phyloP scores from a whole-genome alignment of 1,140 invertebrate genomes.

The Drosophila athabasca region DNA sequence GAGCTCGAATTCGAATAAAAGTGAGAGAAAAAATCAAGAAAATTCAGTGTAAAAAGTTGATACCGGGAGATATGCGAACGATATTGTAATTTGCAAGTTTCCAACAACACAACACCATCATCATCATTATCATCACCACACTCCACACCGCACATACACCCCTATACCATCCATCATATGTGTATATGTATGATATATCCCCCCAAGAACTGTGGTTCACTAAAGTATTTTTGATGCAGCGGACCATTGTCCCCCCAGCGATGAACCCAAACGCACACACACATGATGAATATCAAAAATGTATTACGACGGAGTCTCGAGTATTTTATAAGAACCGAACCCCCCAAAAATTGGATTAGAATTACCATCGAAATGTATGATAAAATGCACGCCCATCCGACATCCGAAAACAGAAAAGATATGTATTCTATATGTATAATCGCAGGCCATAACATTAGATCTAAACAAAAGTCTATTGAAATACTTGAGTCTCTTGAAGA shows the following conservation, averaged over 20 bases:
- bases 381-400: conserved; percentile 40
- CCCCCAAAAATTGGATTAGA: conserved; percentile 38
- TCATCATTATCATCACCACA: conserved; percentile 10
- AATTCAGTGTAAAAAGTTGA: conserved; percentile 46
- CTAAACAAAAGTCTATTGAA: conserved; percentile 42
- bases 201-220: conserved; percentile 57
- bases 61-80: conserved; percentile 58
- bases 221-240: conserved; percentile 72
- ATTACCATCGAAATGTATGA: conserved; percentile 36
- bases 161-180: conserved; percentile 13
- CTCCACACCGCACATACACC: conserved; percentile 32
- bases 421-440: conserved; percentile 36
- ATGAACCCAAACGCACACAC: conserved; percentile 31
- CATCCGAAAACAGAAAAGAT: conserved; percentile 24
- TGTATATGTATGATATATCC: conserved; percentile 30
- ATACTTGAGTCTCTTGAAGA: conserved; percentile 76
- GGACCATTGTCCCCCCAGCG: conserved; percentile 28
- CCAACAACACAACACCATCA: conserved; percentile 20
- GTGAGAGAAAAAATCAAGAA: conserved; percentile 7
- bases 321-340: conserved; percentile 65
- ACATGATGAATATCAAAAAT: conserved; percentile 64
- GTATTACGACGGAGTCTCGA: conserved; percentile 77
- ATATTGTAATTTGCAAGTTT: conserved; percentile 77
- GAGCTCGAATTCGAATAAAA: too few relatives aligned
- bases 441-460: conserved; percentile 26